Evolutionary conservation across 1,140 invertebrate genomes (phyloP), one percentile per base, ranked within the genome.

Genomic region (Lepidurus arcticus): DNA sequence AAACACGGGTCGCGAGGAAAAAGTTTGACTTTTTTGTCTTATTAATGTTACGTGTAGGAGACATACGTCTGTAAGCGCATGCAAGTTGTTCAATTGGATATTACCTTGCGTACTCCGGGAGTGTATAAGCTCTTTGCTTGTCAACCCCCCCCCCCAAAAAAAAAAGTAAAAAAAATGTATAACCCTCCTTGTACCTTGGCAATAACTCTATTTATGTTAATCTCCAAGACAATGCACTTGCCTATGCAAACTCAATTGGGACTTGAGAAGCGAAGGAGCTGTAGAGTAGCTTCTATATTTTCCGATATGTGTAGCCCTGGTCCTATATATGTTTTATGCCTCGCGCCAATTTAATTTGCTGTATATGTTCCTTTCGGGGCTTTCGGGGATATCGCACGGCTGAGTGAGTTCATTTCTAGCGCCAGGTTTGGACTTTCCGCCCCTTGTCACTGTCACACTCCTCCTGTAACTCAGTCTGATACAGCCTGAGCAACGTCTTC

Each of bases 141-240:
- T 65, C 53, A 65, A 13, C 0, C 53, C 16, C 21, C 53, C 21
- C 53, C 47, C 13, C 13, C 13, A 65, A 65, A 16, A 16, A 65
- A n/a, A 13, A 21, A n/a, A 65, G n/a, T 21, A 65, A 3, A 4
- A 4, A 34, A 34, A 34, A 4, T 34, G 2, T 65, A 65, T 65
- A 65, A 65, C 53, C 53, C 13, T 16, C 53, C 21, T 65, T 65
- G 53, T 65, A 65, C 53, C 53, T 65, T 65, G 53, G 53, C 53
- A 65, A 65, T 65, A 65, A 65, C 53, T 65, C 53, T 65, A 21
- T 65, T 65, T 65, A 65, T 65, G 53, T 7, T 65, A 65, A 65
- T 65, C 53, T 65, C 53, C 53, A 65, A 65, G 53, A 65, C 53
- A 65, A 65, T 65, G 53, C 53, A 65, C 53, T 65, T 65, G 53